Evolutionary conservation across 1,140 invertebrate genomes (phyloP), one percentile per base, ranked within the genome.

Genomic region (Drosophila takahashii): DNA sequence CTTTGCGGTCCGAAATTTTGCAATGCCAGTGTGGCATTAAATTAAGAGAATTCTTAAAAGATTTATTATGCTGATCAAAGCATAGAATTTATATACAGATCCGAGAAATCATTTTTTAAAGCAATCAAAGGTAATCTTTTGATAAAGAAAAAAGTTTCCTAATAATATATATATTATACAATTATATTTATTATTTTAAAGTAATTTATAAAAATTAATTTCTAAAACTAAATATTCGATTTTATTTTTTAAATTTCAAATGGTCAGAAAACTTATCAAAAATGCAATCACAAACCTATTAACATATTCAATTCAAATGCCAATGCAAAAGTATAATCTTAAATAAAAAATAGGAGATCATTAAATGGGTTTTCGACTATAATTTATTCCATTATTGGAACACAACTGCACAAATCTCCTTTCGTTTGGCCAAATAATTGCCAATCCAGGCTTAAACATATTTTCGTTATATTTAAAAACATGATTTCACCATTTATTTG

Each of bases 31-130:
- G n/a, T 0, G 26, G 42, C 32, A 26, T 29, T 32, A 48, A 50
- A 41, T 50, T 32, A 8, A 26, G 3, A 18, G 4, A 50, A 36
- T 32, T 34, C 16, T 22, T 9, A 8, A 9, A 42, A 44, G 45
- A 59, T 48, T 58, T 34, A 54, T 27, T 36, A 34, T 41, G 11
- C n/a, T 36, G 36, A 69, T 70, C 64, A 69, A 70, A 70, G 45
- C 15, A 11, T 22, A 22, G 6, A 11, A 13, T 13, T 34, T 51
- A 9, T 1, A 8, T 15, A 10, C 16, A 10, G 8, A 29, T 45
- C 15, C 15, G 6, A n/a, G n/a, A 39, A 41, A 15, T 7, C 15
- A 10, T 16, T 44, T 11, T 44, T 18, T 3, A 4, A 44, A 44
- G 42, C 4, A 9, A 22, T 47, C 1, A 27, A 47, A 27, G 22